These are phyloP conservation scores for Nerophis ophidion DNA, from an alignment of 2,113 vertebrate genomes.

Conservation along the genomic window DNA sequence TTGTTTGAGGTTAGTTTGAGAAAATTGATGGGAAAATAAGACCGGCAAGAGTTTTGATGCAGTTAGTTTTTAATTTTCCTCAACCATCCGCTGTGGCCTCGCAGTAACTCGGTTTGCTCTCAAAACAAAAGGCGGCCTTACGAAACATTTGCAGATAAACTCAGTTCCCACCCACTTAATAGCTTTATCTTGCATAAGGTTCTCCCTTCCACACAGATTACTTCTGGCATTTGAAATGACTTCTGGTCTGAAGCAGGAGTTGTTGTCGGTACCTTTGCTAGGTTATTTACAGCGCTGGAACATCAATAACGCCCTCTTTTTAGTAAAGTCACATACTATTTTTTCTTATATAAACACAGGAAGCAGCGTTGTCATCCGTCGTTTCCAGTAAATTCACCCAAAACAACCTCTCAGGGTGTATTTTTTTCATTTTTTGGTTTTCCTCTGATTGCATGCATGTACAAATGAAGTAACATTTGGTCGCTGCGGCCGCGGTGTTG, in stretches of 20 bases:
- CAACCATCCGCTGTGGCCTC: conserved; percentile 13
- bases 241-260: neutral
- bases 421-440: conserved; percentile 60
- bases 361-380: conserved; percentile 62
- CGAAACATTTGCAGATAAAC: conserved; percentile 24
- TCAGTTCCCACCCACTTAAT: conserved; percentile 27
- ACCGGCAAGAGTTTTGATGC: conserved; percentile 15
- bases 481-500: conserved; percentile 60
- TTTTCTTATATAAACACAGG: conserved; percentile 57
- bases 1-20: conserved; percentile 4
- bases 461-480: conserved; percentile 71
- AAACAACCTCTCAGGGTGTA: conserved; percentile 37
- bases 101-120: conserved; percentile 12
- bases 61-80: conserved; percentile 42
- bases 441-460: conserved; percentile 67
- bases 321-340: conserved; percentile 37
- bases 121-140: conserved; percentile 9
- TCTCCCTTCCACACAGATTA: conserved; percentile 13
- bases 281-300: conserved; percentile 5
- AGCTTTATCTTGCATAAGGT: conserved; percentile 27
- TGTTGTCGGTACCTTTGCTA: neutral
- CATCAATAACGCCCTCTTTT: conserved; percentile 22
- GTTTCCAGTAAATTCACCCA: conserved; percentile 69
- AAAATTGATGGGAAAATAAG: conserved; percentile 27
- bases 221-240: conserved; percentile 12